Evolutionary conservation across 2,797 vertebrate species (phyloP).

Genomic region (Xiphorhynchus erythropygius): DNA sequence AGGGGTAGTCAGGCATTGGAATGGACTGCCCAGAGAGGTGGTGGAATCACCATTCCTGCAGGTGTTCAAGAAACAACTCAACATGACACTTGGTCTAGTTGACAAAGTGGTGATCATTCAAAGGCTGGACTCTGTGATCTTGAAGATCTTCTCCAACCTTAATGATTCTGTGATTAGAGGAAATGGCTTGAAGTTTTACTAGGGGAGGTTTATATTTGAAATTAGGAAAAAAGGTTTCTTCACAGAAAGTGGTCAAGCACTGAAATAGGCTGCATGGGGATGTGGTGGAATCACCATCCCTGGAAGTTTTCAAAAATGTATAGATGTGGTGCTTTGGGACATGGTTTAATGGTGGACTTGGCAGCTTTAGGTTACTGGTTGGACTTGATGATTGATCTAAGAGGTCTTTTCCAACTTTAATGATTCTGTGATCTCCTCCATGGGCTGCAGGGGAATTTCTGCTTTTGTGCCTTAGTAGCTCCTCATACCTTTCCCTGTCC

Average conservation of each 20-base stretch:
- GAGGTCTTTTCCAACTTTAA: not conserved
- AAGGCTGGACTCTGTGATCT: not conserved
- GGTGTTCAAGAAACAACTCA: not conserved
- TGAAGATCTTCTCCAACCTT: not conserved
- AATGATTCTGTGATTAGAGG: not conserved
- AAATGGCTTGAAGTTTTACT: not conserved
- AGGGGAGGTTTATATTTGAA: not conserved
- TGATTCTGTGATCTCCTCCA: rapidly evolving
- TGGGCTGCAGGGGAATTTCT: not conserved
- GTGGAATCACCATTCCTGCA: not conserved
- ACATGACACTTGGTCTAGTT: not conserved
- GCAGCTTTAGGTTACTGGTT: not conserved
- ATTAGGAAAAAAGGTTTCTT: not conserved
- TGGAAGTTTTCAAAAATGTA: not conserved
- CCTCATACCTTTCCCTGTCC: not conserved
- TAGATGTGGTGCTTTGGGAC: not conserved
- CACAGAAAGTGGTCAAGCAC: not conserved
- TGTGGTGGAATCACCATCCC: not conserved
- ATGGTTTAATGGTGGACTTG: not conserved
- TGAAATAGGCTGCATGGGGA: not conserved
- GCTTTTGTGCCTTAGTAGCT: not conserved
- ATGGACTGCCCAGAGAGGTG: not conserved
- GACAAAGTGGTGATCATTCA: not conserved
- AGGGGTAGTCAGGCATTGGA: not conserved
- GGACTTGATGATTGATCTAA: not conserved